phyloP scores from a whole-genome alignment of 2,888 invertebrate genomes.

The Deilephila elpenor region DNA sequence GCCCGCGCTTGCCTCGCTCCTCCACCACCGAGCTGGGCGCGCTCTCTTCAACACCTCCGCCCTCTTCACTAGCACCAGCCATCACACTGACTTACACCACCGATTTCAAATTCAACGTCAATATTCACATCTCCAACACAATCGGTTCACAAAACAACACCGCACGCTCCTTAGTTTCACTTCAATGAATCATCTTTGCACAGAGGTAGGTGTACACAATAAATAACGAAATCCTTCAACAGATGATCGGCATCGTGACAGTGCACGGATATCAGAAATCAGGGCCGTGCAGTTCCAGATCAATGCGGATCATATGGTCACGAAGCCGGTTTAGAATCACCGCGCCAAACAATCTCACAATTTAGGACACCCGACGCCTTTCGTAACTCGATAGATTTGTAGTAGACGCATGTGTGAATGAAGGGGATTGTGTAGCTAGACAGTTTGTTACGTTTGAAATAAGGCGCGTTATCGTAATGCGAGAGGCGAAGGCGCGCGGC shows the following conservation, averaged over 20 bases:
- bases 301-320: conserved; percentile 73
- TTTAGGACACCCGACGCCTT: conserved; percentile 45
- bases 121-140: conserved; percentile 75
- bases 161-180: conserved; percentile 66
- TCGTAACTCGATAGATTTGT: conserved; percentile 42
- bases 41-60: conserved; percentile 63
- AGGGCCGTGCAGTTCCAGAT: conserved; percentile 57
- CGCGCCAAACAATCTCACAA: conserved; percentile 44
- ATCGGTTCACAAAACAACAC: conserved; percentile 64
- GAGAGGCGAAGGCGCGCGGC: conserved; percentile 42
- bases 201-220: conserved; percentile 38
- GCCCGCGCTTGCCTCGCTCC: conserved; percentile 68
- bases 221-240: conserved; percentile 64
- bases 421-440: conserved; percentile 61
- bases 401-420: conserved; percentile 51
- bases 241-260: conserved; percentile 71
- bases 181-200: conserved; percentile 67
- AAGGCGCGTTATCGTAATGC: conserved; percentile 72
- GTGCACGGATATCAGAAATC: conserved; percentile 62
- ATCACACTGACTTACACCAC: conserved; percentile 68
- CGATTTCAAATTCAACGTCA: conserved; percentile 55
- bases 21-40: conserved; percentile 48
- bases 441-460: conserved; percentile 68
- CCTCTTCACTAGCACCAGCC: conserved; percentile 77
- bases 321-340: conserved; percentile 65